These are phyloP conservation scores for Aplocera efformata DNA, from an alignment of 2,888 invertebrate genomes.

Conservation along the genomic window DNA sequence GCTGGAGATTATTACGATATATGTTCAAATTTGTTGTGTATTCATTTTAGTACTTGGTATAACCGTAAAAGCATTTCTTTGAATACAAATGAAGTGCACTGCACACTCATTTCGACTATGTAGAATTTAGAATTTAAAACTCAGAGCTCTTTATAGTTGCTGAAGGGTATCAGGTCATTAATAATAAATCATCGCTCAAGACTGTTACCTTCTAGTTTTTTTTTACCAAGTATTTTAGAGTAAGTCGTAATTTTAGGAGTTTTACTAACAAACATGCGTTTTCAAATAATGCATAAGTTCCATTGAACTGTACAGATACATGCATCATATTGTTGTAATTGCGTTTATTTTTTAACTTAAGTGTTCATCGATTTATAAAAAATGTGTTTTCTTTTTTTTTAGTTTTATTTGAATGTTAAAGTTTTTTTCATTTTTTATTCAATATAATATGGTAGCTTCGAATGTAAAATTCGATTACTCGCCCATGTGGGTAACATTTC, in stretches of 20 bases:
- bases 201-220: conserved; percentile 23
- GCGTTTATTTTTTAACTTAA: conserved; percentile 33
- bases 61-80: too few species aligned
- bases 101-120: too few species aligned
- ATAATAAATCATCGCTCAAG: conserved; percentile 5
- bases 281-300: conserved; percentile 43
- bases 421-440: conserved; percentile 15
- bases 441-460: conserved; percentile 17
- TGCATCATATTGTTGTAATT: conserved; percentile 60
- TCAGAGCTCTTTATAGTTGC: too few species aligned
- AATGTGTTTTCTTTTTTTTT: conserved; percentile 31
- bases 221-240: conserved; percentile 43
- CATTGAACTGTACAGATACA: conserved; percentile 44
- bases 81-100: too few species aligned
- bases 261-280: conserved; percentile 9
- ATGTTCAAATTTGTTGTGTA: too few species aligned
- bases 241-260: conserved; percentile 35
- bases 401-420: conserved; percentile 33
- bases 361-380: conserved; percentile 35
- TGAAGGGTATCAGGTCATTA: too few species aligned
- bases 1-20: too few species aligned
- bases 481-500: conserved; percentile 4
- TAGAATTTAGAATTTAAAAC: too few species aligned
- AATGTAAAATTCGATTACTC: conserved; percentile 13
- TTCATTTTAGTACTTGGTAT: too few species aligned